Evolutionary conservation across 2,888 invertebrate genomes (phyloP), one percentile per base, ranked within the genome.

Genomic region (Pachycephus smyrnensis): DNA sequence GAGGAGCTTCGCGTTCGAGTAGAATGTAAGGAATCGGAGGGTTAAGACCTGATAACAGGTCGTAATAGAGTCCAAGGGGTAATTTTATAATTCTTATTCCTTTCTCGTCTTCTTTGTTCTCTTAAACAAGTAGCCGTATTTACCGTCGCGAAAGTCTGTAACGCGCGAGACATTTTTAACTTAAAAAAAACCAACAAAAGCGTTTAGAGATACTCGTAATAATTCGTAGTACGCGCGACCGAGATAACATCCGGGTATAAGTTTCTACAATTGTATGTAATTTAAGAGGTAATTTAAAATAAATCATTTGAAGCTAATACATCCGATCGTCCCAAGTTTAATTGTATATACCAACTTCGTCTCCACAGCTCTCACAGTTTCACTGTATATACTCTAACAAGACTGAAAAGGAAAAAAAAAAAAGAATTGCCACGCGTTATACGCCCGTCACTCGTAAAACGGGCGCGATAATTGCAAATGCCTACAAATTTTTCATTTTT

Each of bases 241-340:
- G 30, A 69, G 32, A 31, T 11, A 69, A 69, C 12, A 73, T 73
- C 83, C 80, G 82, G 84, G 35, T n/a, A n/a, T 73, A 86, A 85
- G 80, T 89, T 89, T 89, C 82, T 89, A 89, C 87, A 80, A 83
- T 84, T 86, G 84, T 88, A 86, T 82, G 84, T 85, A 82, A 87
- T 82, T 79, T 80, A 81, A 80, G 76, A 77, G 79, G 76, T 81
- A 79, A 82, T 85, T 84, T 83, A 83, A 86, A 83, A 73, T 73
- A 73, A 83, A 84, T 76, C 81, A 79, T 85, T 85, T 85, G 79
- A 82, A 84, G 82, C 82, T 83, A 84, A 82, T 76, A 40, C 15
- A 77, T 78, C 76, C 78, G 68, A 35, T 35, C 73, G 75, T 69
- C 71, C 77, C 80, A 76, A 75, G 78, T 79, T 79, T 79, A 37